Base-by-base conservation (phyloP, 92 coral and sea anemone species). In the Parazoanthus atlanticus region DNA sequence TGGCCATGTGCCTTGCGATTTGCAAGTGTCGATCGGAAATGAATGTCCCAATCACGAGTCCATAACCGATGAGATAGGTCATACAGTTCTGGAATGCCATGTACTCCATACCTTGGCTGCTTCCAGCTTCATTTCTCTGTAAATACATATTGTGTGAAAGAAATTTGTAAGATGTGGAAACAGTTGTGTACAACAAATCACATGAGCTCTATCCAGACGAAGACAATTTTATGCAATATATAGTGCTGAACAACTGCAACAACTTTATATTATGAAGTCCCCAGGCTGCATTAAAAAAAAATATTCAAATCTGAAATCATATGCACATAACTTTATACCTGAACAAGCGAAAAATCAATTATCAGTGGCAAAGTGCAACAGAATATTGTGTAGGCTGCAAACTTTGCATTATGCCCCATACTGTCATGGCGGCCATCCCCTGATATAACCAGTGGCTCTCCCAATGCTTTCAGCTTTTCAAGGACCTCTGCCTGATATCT, bases 51-150 rank as follows among this genome's bases (percentile, higher is more conserved):
- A 85, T 25, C 31, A 66, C 26, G 0, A 85, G 31, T 33, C 67
- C 80, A 29, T 85, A 34, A 43, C 75, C 8, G 26, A 61, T 25
- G 76, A 26, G 75, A 32, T 46, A 86, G 25, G 79, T 36, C 54
- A 77, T 86, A 3, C 73, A 49, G 76, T 34, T 69, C 54, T 78
- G 89, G 54, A 76, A 86, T 3, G 64, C 89, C 76, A 31, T 9
- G 41, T 11, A 76, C 76, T 76, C 84, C 85, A 86, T 76, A 30
- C 33, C 86, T 25, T 15, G 78, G 72, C 85, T 88, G 79, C 86
- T 88, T 36, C 90, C 90, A 61, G 79, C 85, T 65, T 88, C 66
- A 90, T 90, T 92, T 75, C 92, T 90, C 93, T 90, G 76, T 46
- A 77, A 92, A 71, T 17, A 67, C 74, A 67, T 21, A 67, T 67